Percentiles rank a stretch among this genome's conserved stretches.
Evolutionary conservation across 1,140 invertebrate genomes (phyloP).

Genomic region (Drosophila lacteicornis): DNA sequence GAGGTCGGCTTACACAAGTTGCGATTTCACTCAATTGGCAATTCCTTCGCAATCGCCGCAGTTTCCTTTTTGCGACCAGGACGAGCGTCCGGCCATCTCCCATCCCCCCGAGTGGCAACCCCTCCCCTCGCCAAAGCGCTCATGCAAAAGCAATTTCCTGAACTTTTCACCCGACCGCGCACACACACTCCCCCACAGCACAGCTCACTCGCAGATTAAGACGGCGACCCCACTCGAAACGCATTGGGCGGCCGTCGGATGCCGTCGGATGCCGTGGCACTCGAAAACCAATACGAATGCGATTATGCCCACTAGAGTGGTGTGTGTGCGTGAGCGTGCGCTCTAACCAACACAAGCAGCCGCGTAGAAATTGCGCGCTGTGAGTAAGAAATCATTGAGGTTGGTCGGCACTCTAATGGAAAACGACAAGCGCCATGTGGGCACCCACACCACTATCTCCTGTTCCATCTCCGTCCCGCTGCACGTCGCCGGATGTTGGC

Average conservation of each 20-base stretch:
- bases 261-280: conserved; percentile 52
- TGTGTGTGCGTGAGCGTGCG: conserved; percentile 27
- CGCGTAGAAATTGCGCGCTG: conserved; percentile 63
- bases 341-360: conserved; percentile 13
- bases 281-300: conserved; percentile 75
- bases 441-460: conserved; percentile 49
- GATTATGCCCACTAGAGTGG: conserved; percentile 60
- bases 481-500: conserved; percentile 72
- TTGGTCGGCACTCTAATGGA: conserved; percentile 79
- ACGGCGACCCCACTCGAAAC: conserved; percentile 54
- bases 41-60: conserved; percentile 71
- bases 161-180: conserved; percentile 63
- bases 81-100: conserved; percentile 23
- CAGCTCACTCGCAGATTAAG: conserved; percentile 33
- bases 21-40: conserved; percentile 35
- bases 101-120: neutral
- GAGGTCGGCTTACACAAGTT: conserved; percentile 37
- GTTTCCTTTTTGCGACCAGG: conserved; percentile 66
- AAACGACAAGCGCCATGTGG: conserved; percentile 79
- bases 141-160: conserved; percentile 83
- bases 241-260: conserved; percentile 51
- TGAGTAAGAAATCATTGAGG: conserved; percentile 82
- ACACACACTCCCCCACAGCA: conserved; percentile 7
- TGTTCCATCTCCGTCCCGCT: neutral
- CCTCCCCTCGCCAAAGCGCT: conserved; percentile 47